Percentiles rank a stretch among this genome's conserved stretches.
Evolutionary conservation across 2,888 invertebrate species (phyloP).

Genomic region (Drosophila kuntzei): DNA sequence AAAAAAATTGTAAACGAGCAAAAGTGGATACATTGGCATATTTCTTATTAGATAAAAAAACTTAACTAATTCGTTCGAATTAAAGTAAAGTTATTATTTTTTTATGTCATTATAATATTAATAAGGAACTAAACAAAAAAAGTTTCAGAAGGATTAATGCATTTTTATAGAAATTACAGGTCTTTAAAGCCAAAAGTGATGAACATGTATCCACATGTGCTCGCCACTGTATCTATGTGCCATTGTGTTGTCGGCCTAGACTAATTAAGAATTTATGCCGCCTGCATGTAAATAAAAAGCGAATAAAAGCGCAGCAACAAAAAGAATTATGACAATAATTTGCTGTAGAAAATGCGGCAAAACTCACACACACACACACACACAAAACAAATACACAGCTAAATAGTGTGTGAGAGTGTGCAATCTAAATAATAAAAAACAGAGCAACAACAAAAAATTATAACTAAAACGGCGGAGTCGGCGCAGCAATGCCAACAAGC

Average conservation of each 20-base stretch:
- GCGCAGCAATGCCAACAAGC: conserved; percentile 46
- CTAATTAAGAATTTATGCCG: conserved; percentile 78
- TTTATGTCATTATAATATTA: no score
- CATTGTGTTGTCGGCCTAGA: conserved; percentile 55
- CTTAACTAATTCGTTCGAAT: no score
- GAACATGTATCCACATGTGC: no score
- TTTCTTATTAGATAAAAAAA: no score
- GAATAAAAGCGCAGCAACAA: conserved; percentile 45
- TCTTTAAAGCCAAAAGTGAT: no score
- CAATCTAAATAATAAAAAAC: conserved; percentile 67
- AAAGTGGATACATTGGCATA: no score
- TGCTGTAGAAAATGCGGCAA: conserved; percentile 71
- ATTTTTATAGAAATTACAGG: no score
- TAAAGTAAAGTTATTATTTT: no score
- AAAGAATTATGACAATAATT: conserved; percentile 72
- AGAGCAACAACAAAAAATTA: conserved; percentile 58
- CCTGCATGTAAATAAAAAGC: conserved; percentile 58
- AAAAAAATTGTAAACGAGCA: no score
- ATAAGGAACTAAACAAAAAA: no score
- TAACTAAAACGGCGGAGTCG: conserved; percentile 54
- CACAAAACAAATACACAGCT: conserved; percentile 39
- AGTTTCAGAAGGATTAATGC: no score
- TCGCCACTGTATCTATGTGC: conserved; percentile 19
- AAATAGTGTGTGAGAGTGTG: conserved; percentile 43
- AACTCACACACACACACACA: conserved; percentile 37